Evolutionary conservation across 2,113 vertebrate genomes (phyloP).

Genomic region (Proterorhinus semilunaris): DNA sequence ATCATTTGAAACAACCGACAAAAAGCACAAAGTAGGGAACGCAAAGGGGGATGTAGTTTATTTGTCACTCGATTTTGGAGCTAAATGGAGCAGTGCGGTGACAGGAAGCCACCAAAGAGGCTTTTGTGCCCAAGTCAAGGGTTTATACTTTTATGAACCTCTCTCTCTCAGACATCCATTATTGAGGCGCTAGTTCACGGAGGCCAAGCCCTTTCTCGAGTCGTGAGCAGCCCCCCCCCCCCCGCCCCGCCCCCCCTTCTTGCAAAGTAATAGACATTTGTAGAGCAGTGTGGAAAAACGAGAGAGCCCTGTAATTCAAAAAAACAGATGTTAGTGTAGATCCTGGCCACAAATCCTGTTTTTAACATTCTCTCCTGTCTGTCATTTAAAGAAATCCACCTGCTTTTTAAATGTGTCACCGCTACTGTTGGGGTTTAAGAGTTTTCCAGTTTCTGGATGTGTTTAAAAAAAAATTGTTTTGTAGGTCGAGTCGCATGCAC

Average conservation of each 20-base stretch:
- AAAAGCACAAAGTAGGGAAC: neutral
- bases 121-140: constrained; percentile 45
- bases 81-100: constrained; percentile 8
- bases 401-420: constrained; percentile 45
- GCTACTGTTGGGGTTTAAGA: constrained; percentile 8
- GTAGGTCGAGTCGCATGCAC: neutral
- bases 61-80: neutral
- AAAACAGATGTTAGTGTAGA: constrained; percentile 65
- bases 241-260: constrained; percentile 23
- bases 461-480: neutral
- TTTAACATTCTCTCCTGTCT: constrained; percentile 70
- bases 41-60: neutral
- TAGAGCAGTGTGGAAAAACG: constrained; percentile 25
- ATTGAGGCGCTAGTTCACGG: constrained; percentile 64
- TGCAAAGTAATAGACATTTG: constrained; percentile 47
- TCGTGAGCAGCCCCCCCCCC: too few species aligned
- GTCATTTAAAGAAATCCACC: constrained; percentile 68
- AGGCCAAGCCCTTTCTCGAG: constrained; percentile 54
- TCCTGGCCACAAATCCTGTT: constrained; percentile 43
- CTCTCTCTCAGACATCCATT: constrained; percentile 65
- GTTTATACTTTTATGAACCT: constrained; percentile 76
- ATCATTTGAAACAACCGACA: constrained; percentile 1
- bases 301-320: constrained; percentile 56
- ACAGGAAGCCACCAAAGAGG: constrained; percentile 31
- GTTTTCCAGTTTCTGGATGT: constrained; percentile 19